These are phyloP conservation scores for Drosophila erecta DNA, from an alignment of 1,140 invertebrate species.

Conservation along the genomic window DNA sequence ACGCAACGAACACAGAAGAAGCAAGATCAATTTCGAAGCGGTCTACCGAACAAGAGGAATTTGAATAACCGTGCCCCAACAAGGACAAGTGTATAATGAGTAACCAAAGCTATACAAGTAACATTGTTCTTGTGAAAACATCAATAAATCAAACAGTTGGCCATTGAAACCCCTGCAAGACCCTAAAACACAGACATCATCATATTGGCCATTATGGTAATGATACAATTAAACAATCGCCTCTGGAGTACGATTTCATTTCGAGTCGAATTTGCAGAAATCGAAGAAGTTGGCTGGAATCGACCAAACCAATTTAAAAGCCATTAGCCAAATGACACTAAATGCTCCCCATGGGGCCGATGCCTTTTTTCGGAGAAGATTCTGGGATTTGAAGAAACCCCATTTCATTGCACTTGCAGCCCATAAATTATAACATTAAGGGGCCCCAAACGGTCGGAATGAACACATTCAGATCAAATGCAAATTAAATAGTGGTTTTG, in stretches of 20 bases:
- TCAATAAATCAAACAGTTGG: background rate
- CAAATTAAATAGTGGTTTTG: slow-evolving; percentile 55
- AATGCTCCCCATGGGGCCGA: slow-evolving; percentile 58
- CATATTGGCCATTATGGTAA: slow-evolving; percentile 28
- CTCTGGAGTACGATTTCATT: slow-evolving; percentile 16
- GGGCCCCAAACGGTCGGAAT: background rate
- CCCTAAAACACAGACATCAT: background rate
- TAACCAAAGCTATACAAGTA: background rate
- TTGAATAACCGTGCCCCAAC: too few relatives aligned
- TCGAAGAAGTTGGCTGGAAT: slow-evolving; percentile 9
- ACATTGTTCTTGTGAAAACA: too few relatives aligned
- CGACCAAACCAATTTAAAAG: slow-evolving; percentile 67
- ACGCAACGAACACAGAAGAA: too few relatives aligned
- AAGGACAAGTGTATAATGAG: background rate
- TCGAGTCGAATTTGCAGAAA: slow-evolving; percentile 11
- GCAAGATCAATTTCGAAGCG: too few relatives aligned
- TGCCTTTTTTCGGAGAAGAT: background rate
- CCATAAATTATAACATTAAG: slow-evolving; percentile 78
- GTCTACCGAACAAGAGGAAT: too few relatives aligned
- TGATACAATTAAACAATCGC: slow-evolving; percentile 41
- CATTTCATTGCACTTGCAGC: slow-evolving; percentile 45
- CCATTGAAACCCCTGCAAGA: background rate
- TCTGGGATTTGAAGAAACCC: slow-evolving; percentile 20
- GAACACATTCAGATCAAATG: slow-evolving; percentile 37
- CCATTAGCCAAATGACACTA: slow-evolving; percentile 78